Base-by-base conservation (phyloP, 1,140 invertebrate species). In the Drosophila obscura region DNA sequence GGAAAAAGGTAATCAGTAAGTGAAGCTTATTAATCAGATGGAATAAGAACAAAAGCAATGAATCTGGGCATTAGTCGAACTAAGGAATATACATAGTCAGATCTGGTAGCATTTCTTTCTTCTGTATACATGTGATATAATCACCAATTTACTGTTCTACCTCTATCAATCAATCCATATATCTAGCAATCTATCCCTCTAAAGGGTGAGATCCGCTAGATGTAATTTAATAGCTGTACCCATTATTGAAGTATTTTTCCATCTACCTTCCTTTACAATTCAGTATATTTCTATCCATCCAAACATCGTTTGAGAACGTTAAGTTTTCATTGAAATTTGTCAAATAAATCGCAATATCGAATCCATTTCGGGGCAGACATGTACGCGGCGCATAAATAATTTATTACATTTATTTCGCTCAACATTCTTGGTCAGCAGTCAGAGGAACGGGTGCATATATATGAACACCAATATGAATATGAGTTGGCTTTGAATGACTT, bases 401-500 rank as follows among this genome's bases (percentile, higher is more conserved):
- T 75, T 75, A 75, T 75, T 75, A 52, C 74, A 75, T 58, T 62
- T 19, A 45, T 74, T 59, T 55, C 28, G 43, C 35, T 57, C 64
- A 58, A 26, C 67, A 71, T 71, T 71, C 67, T 71, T 71, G 67
- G 52, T 39, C 31, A 3, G 55, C 26, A n/a, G 22, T 44, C 16
- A 9, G 66, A 13, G 11, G 35, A 5, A 39, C 35, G 11, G 5
- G 35, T 39, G 35, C 35, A 39, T 13, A 39, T 39, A 39, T 13
- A 39, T 39, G 11, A 13, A 39, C 35, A 13, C 35, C 51, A 28
- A 43, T 71, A 71, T 71, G 73, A 58, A 65, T 46, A 77, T 84
- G 73, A 87, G 61, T 65, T 77, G 78, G 52, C 72, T 66, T 74
- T 49, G 71, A 73, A 63, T 77, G 81, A 69, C 65, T 73, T 63